These are phyloP conservation scores for Fregata magnificens DNA, from an alignment of 2,113 vertebrate species.

Conservation along the genomic window DNA sequence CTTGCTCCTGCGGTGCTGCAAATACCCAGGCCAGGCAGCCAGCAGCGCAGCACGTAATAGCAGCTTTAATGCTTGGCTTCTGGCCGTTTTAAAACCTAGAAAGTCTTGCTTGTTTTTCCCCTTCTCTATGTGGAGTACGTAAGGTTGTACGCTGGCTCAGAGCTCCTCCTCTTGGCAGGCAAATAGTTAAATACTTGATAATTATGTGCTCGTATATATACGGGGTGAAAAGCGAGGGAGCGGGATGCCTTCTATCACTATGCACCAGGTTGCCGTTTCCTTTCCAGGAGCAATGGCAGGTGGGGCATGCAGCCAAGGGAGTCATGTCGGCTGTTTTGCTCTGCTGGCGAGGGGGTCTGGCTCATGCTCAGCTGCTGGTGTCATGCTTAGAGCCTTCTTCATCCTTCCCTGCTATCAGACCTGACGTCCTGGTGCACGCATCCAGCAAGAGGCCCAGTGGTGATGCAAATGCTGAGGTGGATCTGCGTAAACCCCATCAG, in stretches of 20 bases:
- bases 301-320: not conserved
- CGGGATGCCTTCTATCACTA: fast-evolving
- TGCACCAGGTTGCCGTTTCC: not conserved
- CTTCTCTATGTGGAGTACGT: fast-evolving
- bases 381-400: not conserved
- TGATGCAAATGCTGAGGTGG: not conserved
- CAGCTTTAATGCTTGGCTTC: fast-evolving
- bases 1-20: not conserved
- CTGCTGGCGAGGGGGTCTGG: fast-evolving
- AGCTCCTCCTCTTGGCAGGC: not conserved
- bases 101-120: too few relatives aligned
- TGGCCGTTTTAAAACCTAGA: not conserved
- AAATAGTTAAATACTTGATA: not conserved
- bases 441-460: not conserved
- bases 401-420: fast-evolving
- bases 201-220: too few relatives aligned
- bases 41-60: not conserved
- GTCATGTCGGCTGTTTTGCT: too few relatives aligned
- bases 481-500: not conserved
- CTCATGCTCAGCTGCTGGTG: not conserved
- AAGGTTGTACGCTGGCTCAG: fast-evolving
- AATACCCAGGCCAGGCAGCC: not conserved
- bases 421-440: fast-evolving
- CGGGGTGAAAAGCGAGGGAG: not conserved
- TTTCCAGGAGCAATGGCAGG: not conserved